Percentiles rank a stretch among this genome's conserved stretches.
Evolutionary conservation across 2,797 vertebrate species (phyloP).

Genomic region (Rhinogobio ventralis): DNA sequence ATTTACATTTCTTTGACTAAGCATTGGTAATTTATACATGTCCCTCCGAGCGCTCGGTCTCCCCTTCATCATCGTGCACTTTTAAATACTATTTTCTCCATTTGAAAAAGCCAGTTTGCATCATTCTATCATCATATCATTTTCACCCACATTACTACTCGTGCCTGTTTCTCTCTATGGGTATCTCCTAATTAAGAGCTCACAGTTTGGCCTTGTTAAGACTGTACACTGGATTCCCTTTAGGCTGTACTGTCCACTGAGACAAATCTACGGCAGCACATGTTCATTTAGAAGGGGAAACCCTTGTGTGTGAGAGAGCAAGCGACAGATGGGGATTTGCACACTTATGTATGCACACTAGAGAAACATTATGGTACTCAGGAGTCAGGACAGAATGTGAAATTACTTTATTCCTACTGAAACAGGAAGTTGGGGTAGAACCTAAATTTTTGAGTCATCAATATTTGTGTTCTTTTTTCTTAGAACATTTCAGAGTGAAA

Average conservation of each 20-base stretch:
- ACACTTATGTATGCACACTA: slow-evolving; percentile 6
- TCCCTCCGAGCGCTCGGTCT: slow-evolving; percentile 51
- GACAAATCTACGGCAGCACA: slow-evolving; percentile 48
- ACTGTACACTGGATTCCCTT: slow-evolving; percentile 47
- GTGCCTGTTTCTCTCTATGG: slow-evolving; percentile 15
- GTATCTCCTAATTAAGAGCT: slow-evolving; percentile 54
- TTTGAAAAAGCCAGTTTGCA: slow-evolving; percentile 26
- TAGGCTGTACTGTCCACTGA: slow-evolving; percentile 42
- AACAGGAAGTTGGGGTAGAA: neutral
- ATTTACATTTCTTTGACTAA: slow-evolving; percentile 66
- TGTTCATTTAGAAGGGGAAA: slow-evolving; percentile 53
- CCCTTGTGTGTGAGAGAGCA: neutral
- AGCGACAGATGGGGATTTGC: slow-evolving; percentile 23
- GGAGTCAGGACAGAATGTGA: neutral
- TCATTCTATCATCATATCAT: slow-evolving; percentile 33
- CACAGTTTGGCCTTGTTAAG: slow-evolving; percentile 52
- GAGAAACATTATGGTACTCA: neutral
- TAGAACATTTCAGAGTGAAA: neutral
- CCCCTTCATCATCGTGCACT: slow-evolving; percentile 15
- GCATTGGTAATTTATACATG: slow-evolving; percentile 62
- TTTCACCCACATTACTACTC: slow-evolving; percentile 10
- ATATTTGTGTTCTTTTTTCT: neutral
- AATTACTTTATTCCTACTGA: neutral
- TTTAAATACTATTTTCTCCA: slow-evolving; percentile 7
- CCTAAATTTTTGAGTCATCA: neutral